Conservation (phyloP, 2,888 invertebrate species). For the Adela reaumurella region DNA sequence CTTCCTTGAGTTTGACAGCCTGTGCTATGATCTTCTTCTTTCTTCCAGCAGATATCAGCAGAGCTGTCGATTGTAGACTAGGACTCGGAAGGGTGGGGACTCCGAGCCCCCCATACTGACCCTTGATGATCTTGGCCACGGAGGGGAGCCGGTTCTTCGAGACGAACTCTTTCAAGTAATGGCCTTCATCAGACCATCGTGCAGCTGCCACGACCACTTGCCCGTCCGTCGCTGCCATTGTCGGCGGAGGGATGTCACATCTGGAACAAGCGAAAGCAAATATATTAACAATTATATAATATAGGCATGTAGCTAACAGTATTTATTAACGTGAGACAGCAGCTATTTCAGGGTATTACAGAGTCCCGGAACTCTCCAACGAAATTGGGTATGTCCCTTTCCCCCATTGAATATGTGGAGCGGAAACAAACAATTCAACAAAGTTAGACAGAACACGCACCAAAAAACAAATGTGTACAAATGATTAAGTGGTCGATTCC, state of each 20-base stretch:
- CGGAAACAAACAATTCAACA: too few species aligned
- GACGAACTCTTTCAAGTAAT: constrained; percentile 70
- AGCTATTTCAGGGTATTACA: too few species aligned
- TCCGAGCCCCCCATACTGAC: constrained; percentile 89
- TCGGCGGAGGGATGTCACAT: constrained; percentile 42
- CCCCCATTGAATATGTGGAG: too few species aligned
- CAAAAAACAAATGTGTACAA: too few species aligned
- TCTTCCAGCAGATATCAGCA: constrained; percentile 81
- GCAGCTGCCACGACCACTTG: constrained; percentile 86
- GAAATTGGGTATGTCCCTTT: too few species aligned
- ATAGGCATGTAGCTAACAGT: constrained; percentile 8
- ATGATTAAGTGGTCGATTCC: too few species aligned
- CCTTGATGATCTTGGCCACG: constrained; percentile 89
- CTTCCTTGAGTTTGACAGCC: constrained; percentile 87
- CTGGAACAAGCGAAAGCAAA: constrained; percentile 34
- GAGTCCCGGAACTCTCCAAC: too few species aligned
- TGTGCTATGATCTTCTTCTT: constrained; percentile 84
- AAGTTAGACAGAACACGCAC: too few species aligned
- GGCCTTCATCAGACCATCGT: constrained; percentile 70
- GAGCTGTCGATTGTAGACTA: constrained; percentile 79
- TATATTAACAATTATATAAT: too few species aligned
- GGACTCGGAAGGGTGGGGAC: constrained; percentile 85
- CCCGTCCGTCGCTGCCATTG: constrained; percentile 87
- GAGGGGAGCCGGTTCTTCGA: constrained; percentile 74
- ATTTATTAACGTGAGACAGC: too few species aligned